These are phyloP conservation scores for Flexamia atlantica DNA, from an alignment of 2,888 invertebrate genomes.

Conservation along the genomic window DNA sequence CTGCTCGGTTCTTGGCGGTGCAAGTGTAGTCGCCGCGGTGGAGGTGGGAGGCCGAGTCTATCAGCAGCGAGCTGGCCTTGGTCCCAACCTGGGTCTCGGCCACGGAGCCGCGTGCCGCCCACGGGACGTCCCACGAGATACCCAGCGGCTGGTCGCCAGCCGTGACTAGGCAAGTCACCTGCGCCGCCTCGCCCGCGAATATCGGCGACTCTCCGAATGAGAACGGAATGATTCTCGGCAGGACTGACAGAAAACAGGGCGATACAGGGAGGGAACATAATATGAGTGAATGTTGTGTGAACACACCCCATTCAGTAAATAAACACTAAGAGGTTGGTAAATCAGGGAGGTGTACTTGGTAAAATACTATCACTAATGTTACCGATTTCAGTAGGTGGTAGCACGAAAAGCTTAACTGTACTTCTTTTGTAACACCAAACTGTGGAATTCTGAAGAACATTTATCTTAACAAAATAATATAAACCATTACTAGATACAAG, in stretches of 20 bases:
- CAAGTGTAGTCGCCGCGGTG: conserved; percentile 82
- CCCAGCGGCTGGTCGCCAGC: conserved; percentile 86
- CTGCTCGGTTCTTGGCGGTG: conserved; percentile 81
- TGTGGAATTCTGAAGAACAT: too few relatives aligned
- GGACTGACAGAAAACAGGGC: conserved; percentile 64
- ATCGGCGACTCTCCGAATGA: conserved; percentile 75
- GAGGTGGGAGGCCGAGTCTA: conserved; percentile 70
- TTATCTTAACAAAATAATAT: too few relatives aligned
- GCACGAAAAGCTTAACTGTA: too few relatives aligned
- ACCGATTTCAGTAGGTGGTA: too few relatives aligned
- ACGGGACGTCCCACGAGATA: conserved; percentile 81
- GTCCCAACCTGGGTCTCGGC: conserved; percentile 74
- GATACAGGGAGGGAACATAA: not conserved
- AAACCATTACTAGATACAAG: too few relatives aligned
- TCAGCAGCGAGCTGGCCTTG: conserved; percentile 71
- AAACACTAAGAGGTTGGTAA: not conserved
- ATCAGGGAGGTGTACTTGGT: too few relatives aligned
- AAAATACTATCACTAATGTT: not conserved
- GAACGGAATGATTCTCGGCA: conserved; percentile 68
- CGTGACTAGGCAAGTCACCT: conserved; percentile 82
- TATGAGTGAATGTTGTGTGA: conserved; percentile 60
- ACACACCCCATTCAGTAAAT: conserved; percentile 61
- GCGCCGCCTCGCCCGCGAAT: conserved; percentile 83
- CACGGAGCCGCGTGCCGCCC: conserved; percentile 70
- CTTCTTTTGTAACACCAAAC: too few relatives aligned